Base-by-base conservation (phyloP, 1,140 invertebrate species). In the Zaprionus capensis region DNA sequence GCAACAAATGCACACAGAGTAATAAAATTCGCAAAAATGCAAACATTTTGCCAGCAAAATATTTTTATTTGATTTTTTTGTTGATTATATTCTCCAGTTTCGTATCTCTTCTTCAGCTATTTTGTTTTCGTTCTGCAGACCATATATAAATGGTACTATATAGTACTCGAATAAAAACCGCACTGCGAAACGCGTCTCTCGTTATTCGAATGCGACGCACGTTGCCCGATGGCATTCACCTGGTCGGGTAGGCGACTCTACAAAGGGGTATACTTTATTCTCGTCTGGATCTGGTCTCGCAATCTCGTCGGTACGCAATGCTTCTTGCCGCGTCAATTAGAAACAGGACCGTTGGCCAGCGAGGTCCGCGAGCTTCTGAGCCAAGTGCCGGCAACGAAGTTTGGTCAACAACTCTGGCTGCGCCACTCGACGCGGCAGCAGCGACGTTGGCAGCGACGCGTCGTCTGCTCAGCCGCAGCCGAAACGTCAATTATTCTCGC, bases 1-100 rank as follows among this genome's bases (percentile, higher is more conserved):
- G 85, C 85, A 90, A 64, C 81, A 85, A 90, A 85, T 90, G 85
- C 85, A 90, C 85, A 90, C 71, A 90, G 75, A 90, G 85, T 79
- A 90, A 90, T 90, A 90, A 91, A 90, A 90, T 68, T 64, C 62
- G 76, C 81, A 72, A 80, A 85, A 90, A 75, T 82, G 85, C 61
- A 85, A 90, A 82, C 85, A 90, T 90, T 90, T 81, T 78, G 56
- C 44, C 56, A 17, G 59, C 66, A 61, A 78, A 63, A 71, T 64
- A 55, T 12, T 28, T 70, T 26, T 58, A 49, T 63, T 58, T 71
- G 55, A 20, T 55, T 79, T 22, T 72, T 72, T 56, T 61, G 26
- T 31, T 38, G 36, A 31, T 69, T 49, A 34, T 68, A 31, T 70
- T 55, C 65, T 65, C 63, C 65, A 12, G 46, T 51, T 51, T 51